Percentiles rank a stretch among this genome's conserved stretches.
Evolutionary conservation across 2,113 vertebrate genomes (phyloP).

Genomic region (Sebastes schlegelii): DNA sequence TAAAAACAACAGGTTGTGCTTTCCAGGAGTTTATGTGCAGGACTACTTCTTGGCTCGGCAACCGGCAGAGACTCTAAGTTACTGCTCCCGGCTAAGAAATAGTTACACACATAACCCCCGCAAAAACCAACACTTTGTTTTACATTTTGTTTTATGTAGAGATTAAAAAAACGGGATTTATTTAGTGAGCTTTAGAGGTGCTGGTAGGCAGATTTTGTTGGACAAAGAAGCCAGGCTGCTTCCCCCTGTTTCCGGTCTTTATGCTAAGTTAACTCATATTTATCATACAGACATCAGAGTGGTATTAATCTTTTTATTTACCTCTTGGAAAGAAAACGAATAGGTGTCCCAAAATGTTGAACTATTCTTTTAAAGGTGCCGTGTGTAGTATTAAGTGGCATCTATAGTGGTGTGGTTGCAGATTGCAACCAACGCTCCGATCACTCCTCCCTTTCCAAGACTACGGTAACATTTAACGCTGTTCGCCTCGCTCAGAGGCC

Average conservation of each 20-base stretch:
- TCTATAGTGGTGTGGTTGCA: too few species aligned
- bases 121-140: background rate
- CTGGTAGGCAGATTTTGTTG: background rate
- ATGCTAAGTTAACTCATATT: background rate
- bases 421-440: too few species aligned
- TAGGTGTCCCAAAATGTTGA: too few species aligned
- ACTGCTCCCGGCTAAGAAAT: background rate
- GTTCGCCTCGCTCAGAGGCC: too few species aligned
- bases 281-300: background rate
- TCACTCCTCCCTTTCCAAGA: too few species aligned
- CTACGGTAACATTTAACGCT: too few species aligned
- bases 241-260: background rate
- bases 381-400: too few species aligned
- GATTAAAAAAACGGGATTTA: slow-evolving; percentile 4
- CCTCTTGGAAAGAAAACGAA: background rate
- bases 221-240: too few species aligned
- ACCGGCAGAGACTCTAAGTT: background rate
- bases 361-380: too few species aligned
- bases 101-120: background rate
- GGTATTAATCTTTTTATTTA: background rate
- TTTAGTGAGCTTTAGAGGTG: background rate
- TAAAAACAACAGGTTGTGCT: background rate
- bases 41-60: background rate
- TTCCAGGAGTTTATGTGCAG: background rate
- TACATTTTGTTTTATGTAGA: background rate